Evolutionary conservation across 64 coral and sea anemone species (phyloP).

Genomic region (Acropora yongei): DNA sequence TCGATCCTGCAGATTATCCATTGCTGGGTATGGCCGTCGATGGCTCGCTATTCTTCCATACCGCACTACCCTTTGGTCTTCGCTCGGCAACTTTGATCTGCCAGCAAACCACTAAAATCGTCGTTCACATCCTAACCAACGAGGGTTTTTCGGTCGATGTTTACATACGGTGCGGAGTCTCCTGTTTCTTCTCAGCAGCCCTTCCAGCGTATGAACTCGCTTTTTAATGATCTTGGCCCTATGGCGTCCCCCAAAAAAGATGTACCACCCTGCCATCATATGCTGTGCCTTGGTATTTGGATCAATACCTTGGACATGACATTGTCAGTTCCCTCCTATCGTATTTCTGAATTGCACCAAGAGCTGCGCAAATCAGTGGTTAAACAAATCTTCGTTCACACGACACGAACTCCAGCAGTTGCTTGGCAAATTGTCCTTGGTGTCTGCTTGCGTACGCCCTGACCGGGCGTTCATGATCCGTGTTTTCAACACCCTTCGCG

Average conservation of each 20-base stretch:
- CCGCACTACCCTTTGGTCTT: slow-evolving; percentile 47
- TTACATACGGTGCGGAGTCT: slow-evolving; percentile 44
- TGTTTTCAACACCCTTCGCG: slow-evolving; percentile 36
- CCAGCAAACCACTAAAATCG: slow-evolving; percentile 56
- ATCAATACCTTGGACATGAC: slow-evolving; percentile 36
- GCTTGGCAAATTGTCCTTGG: slow-evolving; percentile 36
- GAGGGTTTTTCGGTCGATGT: slow-evolving; percentile 32
- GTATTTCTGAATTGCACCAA: slow-evolving; percentile 35
- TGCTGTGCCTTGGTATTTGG: slow-evolving; percentile 61
- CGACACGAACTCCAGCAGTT: slow-evolving; percentile 32
- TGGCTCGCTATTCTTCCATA: slow-evolving; percentile 57
- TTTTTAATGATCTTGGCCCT: slow-evolving; percentile 53
- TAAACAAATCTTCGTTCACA: neutral
- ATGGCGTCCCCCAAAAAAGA: slow-evolving; percentile 47
- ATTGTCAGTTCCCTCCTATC: slow-evolving; percentile 45
- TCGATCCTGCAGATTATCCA: slow-evolving; percentile 56
- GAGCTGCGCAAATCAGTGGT: slow-evolving; percentile 12
- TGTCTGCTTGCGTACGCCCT: slow-evolving; percentile 56
- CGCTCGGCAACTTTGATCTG: slow-evolving; percentile 55
- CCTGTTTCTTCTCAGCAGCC: slow-evolving; percentile 10
- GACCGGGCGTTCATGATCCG: slow-evolving; percentile 54
- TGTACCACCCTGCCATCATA: slow-evolving; percentile 7
- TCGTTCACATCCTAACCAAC: slow-evolving; percentile 46
- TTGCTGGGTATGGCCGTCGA: slow-evolving; percentile 27
- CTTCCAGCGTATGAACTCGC: slow-evolving; percentile 19